Conservation (phyloP, 2,797 vertebrate species). For the Bovichtus variegatus region DNA sequence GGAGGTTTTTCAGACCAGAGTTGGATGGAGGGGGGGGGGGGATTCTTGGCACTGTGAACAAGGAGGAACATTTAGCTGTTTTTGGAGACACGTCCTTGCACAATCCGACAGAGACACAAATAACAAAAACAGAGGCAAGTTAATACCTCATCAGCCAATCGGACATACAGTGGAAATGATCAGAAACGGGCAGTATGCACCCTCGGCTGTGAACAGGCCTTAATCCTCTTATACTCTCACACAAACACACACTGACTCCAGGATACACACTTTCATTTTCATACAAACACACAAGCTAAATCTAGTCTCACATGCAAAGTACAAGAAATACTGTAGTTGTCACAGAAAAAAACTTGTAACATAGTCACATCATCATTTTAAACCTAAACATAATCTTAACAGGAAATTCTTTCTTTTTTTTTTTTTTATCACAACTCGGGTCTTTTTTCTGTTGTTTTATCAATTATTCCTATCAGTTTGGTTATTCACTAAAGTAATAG, state of each 20-base stretch:
- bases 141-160: constrained; percentile 66
- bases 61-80: constrained; percentile 6
- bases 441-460: background rate
- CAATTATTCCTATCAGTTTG: background rate
- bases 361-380: background rate
- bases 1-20: constrained; percentile 32
- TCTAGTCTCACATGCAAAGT: constrained; percentile 32
- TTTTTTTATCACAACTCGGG: background rate
- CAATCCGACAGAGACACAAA: constrained; percentile 36
- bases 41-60: constrained; percentile 6
- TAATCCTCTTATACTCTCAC: constrained; percentile 76
- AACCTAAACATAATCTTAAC: background rate
- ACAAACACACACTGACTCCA: constrained; percentile 54
- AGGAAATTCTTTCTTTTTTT: no score
- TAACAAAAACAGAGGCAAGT: constrained; percentile 50
- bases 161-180: constrained; percentile 42
- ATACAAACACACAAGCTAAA: constrained; percentile 49
- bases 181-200: constrained; percentile 52
- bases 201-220: constrained; percentile 65
- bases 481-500: background rate
- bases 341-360: constrained; percentile 6
- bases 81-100: constrained; percentile 16
- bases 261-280: constrained; percentile 66
- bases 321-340: constrained; percentile 27
- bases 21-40: background rate